Conservation (phyloP, 1,140 invertebrate species). For the Coboldia fuscipes region DNA sequence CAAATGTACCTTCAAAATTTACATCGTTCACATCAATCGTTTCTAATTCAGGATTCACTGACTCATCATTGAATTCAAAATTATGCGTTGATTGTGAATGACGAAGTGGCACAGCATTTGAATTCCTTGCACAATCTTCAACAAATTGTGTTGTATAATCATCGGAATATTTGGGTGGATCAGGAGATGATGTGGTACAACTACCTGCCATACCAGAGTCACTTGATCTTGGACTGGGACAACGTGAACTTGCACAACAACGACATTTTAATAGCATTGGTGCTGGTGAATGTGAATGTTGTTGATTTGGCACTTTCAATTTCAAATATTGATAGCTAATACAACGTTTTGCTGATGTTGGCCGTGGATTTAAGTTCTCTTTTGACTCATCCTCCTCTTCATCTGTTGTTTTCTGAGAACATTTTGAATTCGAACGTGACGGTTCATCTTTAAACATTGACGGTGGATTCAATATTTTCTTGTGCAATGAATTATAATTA, state of each 20-base stretch:
- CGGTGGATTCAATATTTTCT: neutral
- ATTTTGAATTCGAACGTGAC: no score
- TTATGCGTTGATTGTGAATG: conserved; percentile 2
- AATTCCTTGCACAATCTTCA: neutral
- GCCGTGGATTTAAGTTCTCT: neutral
- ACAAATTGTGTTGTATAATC: no score
- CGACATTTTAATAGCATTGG: conserved; percentile 24
- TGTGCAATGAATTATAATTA: neutral
- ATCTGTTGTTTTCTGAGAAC: conserved; percentile 9
- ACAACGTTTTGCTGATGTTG: conserved; percentile 19
- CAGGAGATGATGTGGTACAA: conserved; percentile 43
- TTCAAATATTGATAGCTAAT: conserved; percentile 25
- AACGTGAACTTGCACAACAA: conserved; percentile 32
- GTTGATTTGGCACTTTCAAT: no score
- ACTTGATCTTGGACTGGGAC: conserved; percentile 43
- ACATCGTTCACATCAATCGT: no score
- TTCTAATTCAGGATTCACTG: no score
- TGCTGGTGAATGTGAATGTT: neutral
- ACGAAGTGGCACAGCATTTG: neutral
- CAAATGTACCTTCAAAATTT: neutral
- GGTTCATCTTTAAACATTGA: conserved; percentile 1
- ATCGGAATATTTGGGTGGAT: conserved; percentile 17
- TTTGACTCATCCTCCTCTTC: neutral
- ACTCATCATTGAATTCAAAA: no score
- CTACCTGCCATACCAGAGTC: conserved; percentile 62